Evolutionary conservation across 2,113 vertebrate species (phyloP), one percentile per base, ranked within the genome.

Genomic region (Scomber colias): DNA sequence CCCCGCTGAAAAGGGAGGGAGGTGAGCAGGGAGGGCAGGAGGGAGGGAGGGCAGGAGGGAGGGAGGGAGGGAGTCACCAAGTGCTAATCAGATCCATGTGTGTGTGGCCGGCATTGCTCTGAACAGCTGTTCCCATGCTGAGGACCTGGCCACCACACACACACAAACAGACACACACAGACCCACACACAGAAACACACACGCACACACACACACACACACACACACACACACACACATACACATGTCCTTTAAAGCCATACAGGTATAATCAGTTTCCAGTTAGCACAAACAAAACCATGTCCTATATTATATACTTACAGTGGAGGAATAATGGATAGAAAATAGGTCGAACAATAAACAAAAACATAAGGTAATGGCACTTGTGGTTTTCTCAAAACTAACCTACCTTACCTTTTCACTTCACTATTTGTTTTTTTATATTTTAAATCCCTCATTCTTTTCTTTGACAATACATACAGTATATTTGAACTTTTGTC

Each of bases 51-150:
- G 80, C 85, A 83, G 82, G 77, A 71, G 85, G 54, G 85, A 79
- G 85, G 76, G 76, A 70, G 66, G 74, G 80, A 78, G 89, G 85
- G 92, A 90, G 92, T 93, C 92, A 90, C 89, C 82, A 90, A 90
- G 92, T 94, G 89, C 89, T 94, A 94, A 94, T 93, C 93, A 94
- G 91, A 93, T 83, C 91, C 94, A 94, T 94, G 94, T 94, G 93
- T 93, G 94, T 94, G 94, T 93, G 93, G 93, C 90, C 88, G 67
- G 86, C 51, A 17, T 87, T 89, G 81, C 91, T 92, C 90, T 54
- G 79, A 94, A 93, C 93, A 95, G 93, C 93, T 95, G 93, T 93
- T 94, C 86, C 82, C 91, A 93, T 87, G 82, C 83, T 91, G 90
- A 90, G 87, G 73, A 85, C 44, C 83, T 77, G 73, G 88, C 81